Evolutionary conservation across 2,888 invertebrate species (phyloP).

Genomic region (Melanotus villosus): DNA sequence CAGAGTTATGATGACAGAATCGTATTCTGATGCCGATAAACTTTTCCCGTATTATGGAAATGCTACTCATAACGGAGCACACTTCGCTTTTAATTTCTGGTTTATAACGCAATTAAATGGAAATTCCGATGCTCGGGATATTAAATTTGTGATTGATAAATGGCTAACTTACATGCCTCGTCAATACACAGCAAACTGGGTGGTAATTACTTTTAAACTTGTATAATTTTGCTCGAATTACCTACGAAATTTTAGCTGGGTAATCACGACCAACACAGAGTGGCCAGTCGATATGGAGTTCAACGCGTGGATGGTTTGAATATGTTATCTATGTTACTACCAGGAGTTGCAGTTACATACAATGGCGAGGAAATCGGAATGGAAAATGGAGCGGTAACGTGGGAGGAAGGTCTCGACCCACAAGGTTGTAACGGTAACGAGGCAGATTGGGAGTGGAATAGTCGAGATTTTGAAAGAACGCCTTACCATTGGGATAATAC

Average conservation of each 20-base stretch:
- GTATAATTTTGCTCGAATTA: not conserved
- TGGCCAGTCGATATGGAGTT: conserved; percentile 78
- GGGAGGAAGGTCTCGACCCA: conserved; percentile 71
- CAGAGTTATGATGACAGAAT: conserved; percentile 84
- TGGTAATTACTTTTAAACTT: conserved; percentile 71
- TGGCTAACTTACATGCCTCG: conserved; percentile 78
- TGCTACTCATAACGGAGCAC: conserved; percentile 71
- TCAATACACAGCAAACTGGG: conserved; percentile 80
- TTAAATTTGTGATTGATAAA: conserved; percentile 74
- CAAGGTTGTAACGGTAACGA: conserved; percentile 73
- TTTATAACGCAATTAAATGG: conserved; percentile 75
- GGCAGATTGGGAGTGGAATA: conserved; percentile 71
- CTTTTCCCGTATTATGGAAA: conserved; percentile 78
- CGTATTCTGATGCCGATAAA: conserved; percentile 74
- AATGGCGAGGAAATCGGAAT: conserved; percentile 90
- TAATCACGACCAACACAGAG: conserved; percentile 83
- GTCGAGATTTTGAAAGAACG: conserved; percentile 83
- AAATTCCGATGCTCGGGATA: conserved; percentile 74
- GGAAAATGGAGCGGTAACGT: conserved; percentile 72
- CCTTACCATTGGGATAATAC: conserved; percentile 85
- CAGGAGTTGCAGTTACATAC: conserved; percentile 89
- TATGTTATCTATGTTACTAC: conserved; percentile 87
- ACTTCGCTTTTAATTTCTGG: conserved; percentile 86
- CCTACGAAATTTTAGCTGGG: conserved; percentile 71
- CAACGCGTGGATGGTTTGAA: conserved; percentile 84